Conservation (phyloP, 2,797 vertebrate genomes). For the Pseudomugil tenellus region DNA sequence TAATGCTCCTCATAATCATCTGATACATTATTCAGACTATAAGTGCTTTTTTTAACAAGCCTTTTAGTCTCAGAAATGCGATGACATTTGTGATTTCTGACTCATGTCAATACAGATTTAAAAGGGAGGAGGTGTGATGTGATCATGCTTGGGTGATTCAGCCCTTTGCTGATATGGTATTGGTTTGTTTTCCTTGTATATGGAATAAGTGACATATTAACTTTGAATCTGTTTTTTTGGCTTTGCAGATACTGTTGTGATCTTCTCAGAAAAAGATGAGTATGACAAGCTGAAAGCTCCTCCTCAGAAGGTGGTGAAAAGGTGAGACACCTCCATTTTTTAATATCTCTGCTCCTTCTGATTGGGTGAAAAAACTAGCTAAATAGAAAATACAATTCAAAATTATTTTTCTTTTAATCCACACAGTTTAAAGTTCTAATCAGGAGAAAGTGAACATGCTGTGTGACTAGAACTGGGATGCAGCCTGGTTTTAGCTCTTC, state of each 20-base stretch:
- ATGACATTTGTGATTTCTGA: conserved; percentile 1
- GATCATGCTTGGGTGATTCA: background rate
- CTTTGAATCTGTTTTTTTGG: background rate
- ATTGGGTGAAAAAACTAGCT: background rate
- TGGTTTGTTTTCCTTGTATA: background rate
- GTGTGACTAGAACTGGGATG: background rate
- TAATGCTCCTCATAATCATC: conserved; percentile 56
- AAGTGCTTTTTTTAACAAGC: conserved; percentile 16
- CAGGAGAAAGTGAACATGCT: background rate
- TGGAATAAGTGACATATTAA: background rate
- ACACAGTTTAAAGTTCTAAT: conserved; percentile 1
- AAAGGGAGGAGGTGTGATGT: conserved; percentile 2
- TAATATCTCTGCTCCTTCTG: background rate
- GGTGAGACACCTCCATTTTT: conserved; percentile 71
- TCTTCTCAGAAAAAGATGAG: conserved; percentile 95
- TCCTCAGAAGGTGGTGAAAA: conserved; percentile 92
- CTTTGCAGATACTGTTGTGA: conserved; percentile 90
- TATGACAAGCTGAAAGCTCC: conserved; percentile 94
- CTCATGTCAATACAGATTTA: background rate
- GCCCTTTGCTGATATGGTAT: no score
- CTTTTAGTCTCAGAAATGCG: conserved; percentile 26
- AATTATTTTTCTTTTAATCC: conserved; percentile 1
- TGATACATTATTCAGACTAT: conserved; percentile 25
- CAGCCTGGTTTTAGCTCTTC: no score
- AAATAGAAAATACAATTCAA: background rate